Percentiles rank a stretch among this genome's conserved stretches.
These are phyloP conservation scores for Zaprionus kolodkinae DNA, from an alignment of 1,140 invertebrate genomes.

Conservation along the genomic window DNA sequence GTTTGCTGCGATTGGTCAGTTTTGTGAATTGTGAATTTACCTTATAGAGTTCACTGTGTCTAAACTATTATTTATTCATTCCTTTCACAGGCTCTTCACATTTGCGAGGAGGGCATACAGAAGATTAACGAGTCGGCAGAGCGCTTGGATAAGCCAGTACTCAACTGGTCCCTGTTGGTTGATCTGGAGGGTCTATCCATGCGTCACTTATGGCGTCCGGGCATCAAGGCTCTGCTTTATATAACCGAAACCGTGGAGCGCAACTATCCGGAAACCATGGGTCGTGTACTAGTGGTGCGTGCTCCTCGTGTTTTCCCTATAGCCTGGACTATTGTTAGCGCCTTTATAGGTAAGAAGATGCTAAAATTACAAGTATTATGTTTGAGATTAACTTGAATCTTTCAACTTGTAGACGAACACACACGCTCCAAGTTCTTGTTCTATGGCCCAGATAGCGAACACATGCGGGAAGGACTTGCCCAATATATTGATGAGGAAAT, in stretches of 20 bases:
- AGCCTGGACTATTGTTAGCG: constrained; percentile 97
- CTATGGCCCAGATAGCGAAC: constrained; percentile 94
- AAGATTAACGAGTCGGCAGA: constrained; percentile 93
- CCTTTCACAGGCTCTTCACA: constrained; percentile 87
- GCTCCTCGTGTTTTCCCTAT: constrained; percentile 97
- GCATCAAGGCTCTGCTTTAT: constrained; percentile 94
- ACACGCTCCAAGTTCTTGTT: constrained; percentile 97
- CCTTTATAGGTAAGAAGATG: constrained; percentile 92
- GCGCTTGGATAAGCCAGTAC: constrained; percentile 90
- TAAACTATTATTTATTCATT: not conserved
- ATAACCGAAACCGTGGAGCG: constrained; percentile 98
- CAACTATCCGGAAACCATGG: constrained; percentile 98
- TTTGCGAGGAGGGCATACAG: constrained; percentile 93
- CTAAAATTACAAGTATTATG: not conserved
- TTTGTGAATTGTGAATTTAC: not conserved
- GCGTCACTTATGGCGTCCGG: constrained; percentile 97
- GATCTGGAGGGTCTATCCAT: constrained; percentile 98
- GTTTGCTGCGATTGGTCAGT: constrained; percentile 91
- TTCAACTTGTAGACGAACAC: constrained; percentile 91
- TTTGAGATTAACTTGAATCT: not conserved
- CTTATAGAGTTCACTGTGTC: not conserved
- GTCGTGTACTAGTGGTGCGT: constrained; percentile 93
- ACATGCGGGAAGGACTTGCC: constrained; percentile 90
- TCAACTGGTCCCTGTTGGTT: constrained; percentile 95
- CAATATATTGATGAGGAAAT: constrained; percentile 95